phyloP scores from a whole-genome alignment of 1,140 invertebrate genomes.

The Pissodes strobi region DNA sequence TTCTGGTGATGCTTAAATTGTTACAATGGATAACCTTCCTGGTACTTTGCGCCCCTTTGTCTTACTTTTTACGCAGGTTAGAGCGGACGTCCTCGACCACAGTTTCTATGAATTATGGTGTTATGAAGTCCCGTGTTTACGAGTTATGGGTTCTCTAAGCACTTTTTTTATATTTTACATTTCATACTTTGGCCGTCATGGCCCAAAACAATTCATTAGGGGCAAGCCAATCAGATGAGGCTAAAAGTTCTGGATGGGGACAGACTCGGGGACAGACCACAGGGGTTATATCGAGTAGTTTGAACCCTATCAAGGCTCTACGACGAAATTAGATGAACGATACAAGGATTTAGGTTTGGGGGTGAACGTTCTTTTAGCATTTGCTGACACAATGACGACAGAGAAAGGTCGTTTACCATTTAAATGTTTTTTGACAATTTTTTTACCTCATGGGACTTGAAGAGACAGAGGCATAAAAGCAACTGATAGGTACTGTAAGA shows the following conservation, averaged over 20 bases:
- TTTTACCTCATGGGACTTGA: background rate
- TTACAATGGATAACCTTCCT: too few relatives aligned
- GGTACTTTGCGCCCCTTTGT: too few relatives aligned
- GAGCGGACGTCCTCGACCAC: too few relatives aligned
- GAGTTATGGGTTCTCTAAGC: too few relatives aligned
- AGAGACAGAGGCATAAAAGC: constrained; percentile 23
- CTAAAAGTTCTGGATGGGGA: constrained; percentile 45
- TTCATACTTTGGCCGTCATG: constrained; percentile 48
- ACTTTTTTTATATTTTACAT: too few relatives aligned
- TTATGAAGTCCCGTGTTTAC: too few relatives aligned
- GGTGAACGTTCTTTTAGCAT: constrained; percentile 1
- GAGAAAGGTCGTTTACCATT: constrained; percentile 4
- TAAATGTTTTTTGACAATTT: too few relatives aligned
- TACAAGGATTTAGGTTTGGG: background rate
- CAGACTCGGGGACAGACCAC: constrained; percentile 26
- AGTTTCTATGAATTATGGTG: too few relatives aligned
- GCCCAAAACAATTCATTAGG: constrained; percentile 45
- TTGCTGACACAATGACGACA: constrained; percentile 11
- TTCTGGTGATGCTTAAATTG: too few relatives aligned
- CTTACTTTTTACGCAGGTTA: too few relatives aligned
- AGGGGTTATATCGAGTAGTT: constrained; percentile 5
- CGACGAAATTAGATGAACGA: constrained; percentile 1
- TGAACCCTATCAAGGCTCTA: constrained; percentile 16
- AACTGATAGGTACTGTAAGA: constrained; percentile 33
- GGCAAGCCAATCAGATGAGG: constrained; percentile 44